Base-by-base conservation (phyloP, 2,797 vertebrate genomes). In the Sarcoramphus papa region DNA sequence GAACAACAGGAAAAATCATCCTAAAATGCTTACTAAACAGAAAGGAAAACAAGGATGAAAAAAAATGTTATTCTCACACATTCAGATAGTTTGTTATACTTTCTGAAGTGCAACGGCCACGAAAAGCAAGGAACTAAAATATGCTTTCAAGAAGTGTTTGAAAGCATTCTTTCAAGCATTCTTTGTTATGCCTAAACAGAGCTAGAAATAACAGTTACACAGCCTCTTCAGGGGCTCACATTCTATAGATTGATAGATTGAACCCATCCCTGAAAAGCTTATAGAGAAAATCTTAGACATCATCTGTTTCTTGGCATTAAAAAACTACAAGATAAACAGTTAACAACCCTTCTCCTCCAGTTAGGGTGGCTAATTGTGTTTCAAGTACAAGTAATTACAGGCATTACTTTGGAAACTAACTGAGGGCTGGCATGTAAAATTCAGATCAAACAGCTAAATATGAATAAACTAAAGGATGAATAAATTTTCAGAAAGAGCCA, bases 381-480 rank as follows among this genome's bases (percentile, higher is more conserved):
- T 68, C 70, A 79, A 93, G 37, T 78, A 85, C 13, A 93, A 90
- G 67, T 67, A 79, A 93, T 85, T 94, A 76, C 4, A 92, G 65
- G 41, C 35, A 92, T 64, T 95, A 65, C 51, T 88, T 88, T 10
- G 64, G 85, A 97, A 97, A 81, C 53, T 65, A 93, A 96, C 50
- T 67, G 73, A 92, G 72, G 65, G 95, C 33, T 15, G 35, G 60
- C 63, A 92, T 6, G 6, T 57, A 83, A 95, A 97, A 92, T 86
- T 91, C 85, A 95, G 53, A 85, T 92, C 73, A 96, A 97, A 88
- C 13, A 94, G 53, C 79, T 85, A 97, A 93, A 92, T 73, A 90
- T 50, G 59, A 96, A 94, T 91, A 95, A 97, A 94, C 88, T 53
- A 41, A 87, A 90, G 88, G 48, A 87, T 79, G 59, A 94, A 94